Conservation (phyloP, 2,888 invertebrate genomes). For the Drosophila antonietae region DNA sequence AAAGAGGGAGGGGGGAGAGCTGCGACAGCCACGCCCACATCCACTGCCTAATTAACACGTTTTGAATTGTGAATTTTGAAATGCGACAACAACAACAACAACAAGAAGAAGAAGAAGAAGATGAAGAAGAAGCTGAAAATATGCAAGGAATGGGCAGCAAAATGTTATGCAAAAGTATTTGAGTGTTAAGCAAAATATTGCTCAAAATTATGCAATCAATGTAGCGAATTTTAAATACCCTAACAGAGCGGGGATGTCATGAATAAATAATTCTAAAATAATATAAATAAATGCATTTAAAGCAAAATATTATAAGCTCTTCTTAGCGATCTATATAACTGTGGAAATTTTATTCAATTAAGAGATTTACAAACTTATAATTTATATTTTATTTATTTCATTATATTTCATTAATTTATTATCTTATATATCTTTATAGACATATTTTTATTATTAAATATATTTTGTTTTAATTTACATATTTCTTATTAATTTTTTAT, state of each 20-base stretch:
- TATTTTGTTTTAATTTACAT: no score
- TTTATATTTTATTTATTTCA: no score
- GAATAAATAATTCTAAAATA: no score
- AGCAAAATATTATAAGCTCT: no score
- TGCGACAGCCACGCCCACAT: slow-evolving; percentile 40
- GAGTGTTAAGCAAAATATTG: slow-evolving; percentile 63
- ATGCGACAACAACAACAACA: slow-evolving; percentile 53
- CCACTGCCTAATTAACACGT: slow-evolving; percentile 77
- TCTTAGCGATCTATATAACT: no score
- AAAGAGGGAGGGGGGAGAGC: neutral
- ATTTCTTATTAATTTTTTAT: no score
- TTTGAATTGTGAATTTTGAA: slow-evolving; percentile 81
- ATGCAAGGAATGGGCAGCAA: slow-evolving; percentile 21
- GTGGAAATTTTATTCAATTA: no score
- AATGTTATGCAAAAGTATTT: slow-evolving; percentile 71
- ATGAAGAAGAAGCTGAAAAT: neutral
- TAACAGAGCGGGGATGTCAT: neutral
- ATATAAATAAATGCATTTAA: no score
- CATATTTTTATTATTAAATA: no score
- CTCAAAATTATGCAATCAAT: slow-evolving; percentile 16
- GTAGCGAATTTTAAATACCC: slow-evolving; percentile 12
- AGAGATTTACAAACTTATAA: no score
- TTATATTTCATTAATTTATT: no score
- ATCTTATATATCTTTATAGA: no score
- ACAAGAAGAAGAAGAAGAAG: slow-evolving; percentile 20